These are phyloP conservation scores for Pao palembangensis DNA, from an alignment of 2,113 vertebrate species.

Conservation along the genomic window DNA sequence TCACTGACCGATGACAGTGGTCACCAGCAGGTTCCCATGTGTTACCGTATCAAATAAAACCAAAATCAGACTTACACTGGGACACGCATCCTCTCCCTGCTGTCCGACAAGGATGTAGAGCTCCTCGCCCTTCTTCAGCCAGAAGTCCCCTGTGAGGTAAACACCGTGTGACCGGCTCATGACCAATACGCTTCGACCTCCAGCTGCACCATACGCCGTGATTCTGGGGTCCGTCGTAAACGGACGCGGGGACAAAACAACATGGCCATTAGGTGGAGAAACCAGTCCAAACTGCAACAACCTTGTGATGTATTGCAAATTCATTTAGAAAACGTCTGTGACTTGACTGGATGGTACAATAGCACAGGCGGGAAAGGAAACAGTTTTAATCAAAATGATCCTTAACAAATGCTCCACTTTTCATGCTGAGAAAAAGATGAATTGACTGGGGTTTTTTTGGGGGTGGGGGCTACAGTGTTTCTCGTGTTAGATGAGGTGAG, in stretches of 20 bases:
- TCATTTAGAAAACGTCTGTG: too few relatives aligned
- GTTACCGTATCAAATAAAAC: background rate
- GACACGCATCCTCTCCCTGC: slow-evolving; percentile 92
- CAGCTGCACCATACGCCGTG: slow-evolving; percentile 90
- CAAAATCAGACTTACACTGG: slow-evolving; percentile 81
- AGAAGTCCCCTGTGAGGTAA: slow-evolving; percentile 87
- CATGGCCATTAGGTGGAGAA: slow-evolving; percentile 3
- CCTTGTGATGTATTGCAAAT: too few relatives aligned
- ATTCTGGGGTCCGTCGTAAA: slow-evolving; percentile 74
- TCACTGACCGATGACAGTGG: too few relatives aligned
- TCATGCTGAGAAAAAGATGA: slow-evolving; percentile 29
- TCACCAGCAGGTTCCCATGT: too few relatives aligned
- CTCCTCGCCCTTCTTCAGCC: slow-evolving; percentile 83
- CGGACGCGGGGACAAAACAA: slow-evolving; percentile 9
- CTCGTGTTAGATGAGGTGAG: slow-evolving; percentile 31
- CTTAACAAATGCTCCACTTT: slow-evolving; percentile 15
- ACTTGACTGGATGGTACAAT: too few relatives aligned
- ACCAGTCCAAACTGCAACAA: slow-evolving; percentile 1
- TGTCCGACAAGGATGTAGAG: slow-evolving; percentile 94
- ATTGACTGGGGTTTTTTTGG: slow-evolving; percentile 15
- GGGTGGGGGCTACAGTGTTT: slow-evolving; percentile 48
- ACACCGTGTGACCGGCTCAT: slow-evolving; percentile 85
- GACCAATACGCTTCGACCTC: slow-evolving; percentile 89
- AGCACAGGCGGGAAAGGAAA: too few relatives aligned
- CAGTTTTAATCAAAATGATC: too few relatives aligned